Percentiles rank a stretch among this genome's conserved stretches.
Conservation (phyloP, 2,888 invertebrate genomes). For the Myopa testacea region DNA sequence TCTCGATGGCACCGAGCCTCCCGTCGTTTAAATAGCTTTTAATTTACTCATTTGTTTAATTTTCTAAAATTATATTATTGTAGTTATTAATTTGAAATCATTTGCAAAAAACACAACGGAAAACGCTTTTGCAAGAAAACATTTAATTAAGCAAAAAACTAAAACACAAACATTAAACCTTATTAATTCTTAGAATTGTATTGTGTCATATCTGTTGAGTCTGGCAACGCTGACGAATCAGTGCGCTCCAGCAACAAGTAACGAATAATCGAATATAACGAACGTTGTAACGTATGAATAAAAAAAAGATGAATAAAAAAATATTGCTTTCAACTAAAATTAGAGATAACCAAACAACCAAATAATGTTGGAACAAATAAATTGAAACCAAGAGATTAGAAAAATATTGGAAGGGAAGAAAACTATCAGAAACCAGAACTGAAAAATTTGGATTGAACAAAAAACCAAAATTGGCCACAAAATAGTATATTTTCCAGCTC, state of each 20-base stretch:
- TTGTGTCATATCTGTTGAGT: constrained; percentile 39
- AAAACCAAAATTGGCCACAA: too few relatives aligned
- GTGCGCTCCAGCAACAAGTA: constrained; percentile 20
- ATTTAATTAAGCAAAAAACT: neutral
- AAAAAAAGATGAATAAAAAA: neutral
- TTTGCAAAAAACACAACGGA: constrained; percentile 16
- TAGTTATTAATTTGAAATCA: constrained; percentile 25
- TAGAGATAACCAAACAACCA: neutral
- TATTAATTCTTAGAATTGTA: constrained; percentile 12
- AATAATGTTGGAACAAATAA: neutral
- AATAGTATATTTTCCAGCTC: too few relatives aligned
- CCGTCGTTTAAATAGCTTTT: constrained; percentile 64
- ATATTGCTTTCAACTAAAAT: neutral
- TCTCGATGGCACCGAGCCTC: constrained; percentile 66
- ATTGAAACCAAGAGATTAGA: too few relatives aligned
- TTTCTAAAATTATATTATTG: constrained; percentile 26
- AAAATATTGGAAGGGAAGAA: too few relatives aligned
- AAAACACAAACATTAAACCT: constrained; percentile 1
- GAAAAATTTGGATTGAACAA: too few relatives aligned
- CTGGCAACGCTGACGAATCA: constrained; percentile 35
- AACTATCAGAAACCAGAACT: too few relatives aligned
- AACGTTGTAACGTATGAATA: neutral
- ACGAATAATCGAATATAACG: constrained; percentile 38
- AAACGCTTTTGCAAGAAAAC: constrained; percentile 1
- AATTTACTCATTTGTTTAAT: constrained; percentile 37